phyloP scores from a whole-genome alignment of 2,797 vertebrate genomes.

The Danio kyathit region DNA sequence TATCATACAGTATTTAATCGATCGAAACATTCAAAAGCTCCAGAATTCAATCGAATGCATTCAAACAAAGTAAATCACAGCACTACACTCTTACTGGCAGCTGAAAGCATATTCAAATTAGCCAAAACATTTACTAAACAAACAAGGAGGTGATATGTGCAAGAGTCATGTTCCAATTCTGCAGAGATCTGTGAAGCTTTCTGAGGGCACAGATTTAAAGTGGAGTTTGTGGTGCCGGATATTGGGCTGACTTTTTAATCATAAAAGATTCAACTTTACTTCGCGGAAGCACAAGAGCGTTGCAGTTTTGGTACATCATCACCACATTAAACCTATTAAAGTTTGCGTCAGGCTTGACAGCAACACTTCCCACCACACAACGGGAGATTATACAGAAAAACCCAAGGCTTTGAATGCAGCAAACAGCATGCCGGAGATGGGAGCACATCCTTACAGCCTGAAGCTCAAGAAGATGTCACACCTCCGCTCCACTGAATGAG shows the following conservation, averaged over 20 bases:
- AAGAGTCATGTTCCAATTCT: conserved; percentile 6
- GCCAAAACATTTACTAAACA: conserved; percentile 28
- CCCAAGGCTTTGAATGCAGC: conserved; percentile 1
- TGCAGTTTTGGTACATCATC: conserved; percentile 25
- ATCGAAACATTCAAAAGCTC: not conserved
- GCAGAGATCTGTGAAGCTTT: not conserved
- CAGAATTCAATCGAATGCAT: not conserved
- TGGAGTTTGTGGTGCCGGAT: not conserved
- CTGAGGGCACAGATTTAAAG: conserved; percentile 1
- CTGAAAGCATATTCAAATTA: conserved; percentile 24
- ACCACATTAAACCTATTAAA: conserved; percentile 18
- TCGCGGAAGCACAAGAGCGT: not conserved
- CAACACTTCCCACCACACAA: conserved; percentile 12
- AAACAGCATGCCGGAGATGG: conserved; percentile 6
- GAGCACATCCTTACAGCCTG: conserved; percentile 5
- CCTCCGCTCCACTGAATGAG: conserved; percentile 28
- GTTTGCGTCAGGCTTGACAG: conserved; percentile 10
- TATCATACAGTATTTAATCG: not conserved
- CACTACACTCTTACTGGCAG: not conserved
- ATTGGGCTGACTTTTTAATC: conserved; percentile 19
- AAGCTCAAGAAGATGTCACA: conserved; percentile 27
- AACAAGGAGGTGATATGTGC: conserved; percentile 6
- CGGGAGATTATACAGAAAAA: not conserved
- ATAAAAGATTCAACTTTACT: conserved; percentile 18
- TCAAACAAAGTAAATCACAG: not conserved